Base-by-base conservation (phyloP, 2,888 invertebrate genomes). In the Campoplex capitator region DNA sequence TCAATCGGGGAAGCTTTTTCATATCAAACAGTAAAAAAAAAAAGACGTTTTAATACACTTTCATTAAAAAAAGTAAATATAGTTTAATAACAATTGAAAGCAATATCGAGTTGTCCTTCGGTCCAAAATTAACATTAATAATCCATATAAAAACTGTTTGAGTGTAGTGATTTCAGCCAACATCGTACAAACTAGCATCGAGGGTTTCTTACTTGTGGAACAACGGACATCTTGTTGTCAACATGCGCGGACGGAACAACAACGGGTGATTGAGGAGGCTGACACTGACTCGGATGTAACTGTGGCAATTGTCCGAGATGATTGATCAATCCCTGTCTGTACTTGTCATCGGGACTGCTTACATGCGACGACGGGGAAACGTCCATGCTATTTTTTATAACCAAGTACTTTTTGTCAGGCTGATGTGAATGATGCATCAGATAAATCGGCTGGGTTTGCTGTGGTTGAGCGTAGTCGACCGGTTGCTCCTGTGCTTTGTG, bases 401-500 rank as follows among this genome's bases (percentile, higher is more conserved):
- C 95, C 88, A 96, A 94, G 86, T 93, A 94, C 92, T 96, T 97
- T 92, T 97, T 96, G 74, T 97, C 96, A 56, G 95, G 94, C 23
- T 95, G 91, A 58, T 91, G 38, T 94, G 89, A 45, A 28, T 93
- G 94, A 32, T 95, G 94, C 88, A 95, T 89, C 78, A 92, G 89
- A 86, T 89, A 88, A 38, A 88, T 84, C 48, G 86, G 77, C 58
- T 87, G 89, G 11, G 80, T 84, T 68, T 87, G 89, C 73, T 91
- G 90, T 4, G 93, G 90, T 79, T 93, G 93, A 82, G 92, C 92
- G 87, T 94, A 93, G 84, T 92, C 93, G 48, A 94, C 92, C 54
- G 93, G 92, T 77, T 93, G 92, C 76, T 93, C 93, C 84, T 94
- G 90, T 35, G 92, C 88, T 83, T 93, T 93, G 84, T 93, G 93